Conservation (phyloP, 2,888 invertebrate genomes). For the Eupeodes luniger region DNA sequence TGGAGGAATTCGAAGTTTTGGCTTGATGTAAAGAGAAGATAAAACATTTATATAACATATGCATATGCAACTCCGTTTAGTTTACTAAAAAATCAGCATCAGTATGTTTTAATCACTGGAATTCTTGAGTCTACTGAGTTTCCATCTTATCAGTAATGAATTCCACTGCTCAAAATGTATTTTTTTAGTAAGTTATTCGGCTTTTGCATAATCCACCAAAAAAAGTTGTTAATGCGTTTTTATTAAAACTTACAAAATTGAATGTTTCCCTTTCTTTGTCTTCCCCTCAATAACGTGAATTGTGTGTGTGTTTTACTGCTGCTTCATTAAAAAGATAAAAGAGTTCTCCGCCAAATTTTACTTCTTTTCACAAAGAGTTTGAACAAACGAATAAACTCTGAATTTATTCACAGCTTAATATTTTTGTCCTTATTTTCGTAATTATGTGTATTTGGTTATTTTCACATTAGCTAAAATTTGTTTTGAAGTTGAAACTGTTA, state of each 20-base stretch:
- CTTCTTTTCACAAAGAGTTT: slow-evolving; percentile 28
- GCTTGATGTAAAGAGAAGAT: not conserved
- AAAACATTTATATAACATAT: slow-evolving; percentile 1
- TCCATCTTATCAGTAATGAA: slow-evolving; percentile 55
- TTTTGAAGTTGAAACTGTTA: not conserved
- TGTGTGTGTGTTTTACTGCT: slow-evolving; percentile 58
- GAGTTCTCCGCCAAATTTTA: slow-evolving; percentile 38
- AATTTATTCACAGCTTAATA: slow-evolving; percentile 16
- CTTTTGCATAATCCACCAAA: slow-evolving; percentile 23
- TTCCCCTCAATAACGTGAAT: not conserved
- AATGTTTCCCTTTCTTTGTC: slow-evolving; percentile 22
- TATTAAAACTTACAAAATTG: not conserved
- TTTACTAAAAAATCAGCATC: slow-evolving; percentile 80
- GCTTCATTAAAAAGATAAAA: slow-evolving; percentile 25
- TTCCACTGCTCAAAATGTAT: slow-evolving; percentile 80
- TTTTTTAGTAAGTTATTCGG: slow-evolving; percentile 36
- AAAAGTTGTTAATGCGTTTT: slow-evolving; percentile 67
- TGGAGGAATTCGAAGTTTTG: not conserved
- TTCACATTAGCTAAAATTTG: not conserved
- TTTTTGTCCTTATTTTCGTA: not conserved
- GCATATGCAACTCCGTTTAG: not conserved
- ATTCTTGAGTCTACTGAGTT: slow-evolving; percentile 70
- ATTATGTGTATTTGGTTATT: slow-evolving; percentile 34
- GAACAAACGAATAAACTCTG: slow-evolving; percentile 4
- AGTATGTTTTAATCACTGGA: slow-evolving; percentile 80